Base-by-base conservation (phyloP, 2,113 vertebrate genomes). In the Chrysochloris asiatica region DNA sequence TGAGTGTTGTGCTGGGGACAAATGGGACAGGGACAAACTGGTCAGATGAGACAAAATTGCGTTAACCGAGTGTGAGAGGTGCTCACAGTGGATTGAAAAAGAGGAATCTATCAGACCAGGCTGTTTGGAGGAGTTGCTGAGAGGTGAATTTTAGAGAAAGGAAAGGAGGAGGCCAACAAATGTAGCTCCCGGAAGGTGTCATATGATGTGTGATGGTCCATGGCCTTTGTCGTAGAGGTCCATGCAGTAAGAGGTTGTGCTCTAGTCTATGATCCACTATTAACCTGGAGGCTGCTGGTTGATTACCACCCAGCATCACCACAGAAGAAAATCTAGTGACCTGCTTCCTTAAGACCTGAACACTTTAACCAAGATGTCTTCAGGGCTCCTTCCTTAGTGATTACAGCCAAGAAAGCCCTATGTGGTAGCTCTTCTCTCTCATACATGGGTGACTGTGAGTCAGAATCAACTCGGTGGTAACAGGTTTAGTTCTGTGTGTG, bases 1-100 rank as follows among this genome's bases (percentile, higher is more conserved):
- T 3, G 6, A 11, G 30, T 1, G 1, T 43, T 16, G 0, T 0
- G 0, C 30, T 3, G 0, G 33, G 33, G 3, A 28, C 22, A 30
- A 26, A 7, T 12, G 52, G 43, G 0, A 38, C 19, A 69, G 26
- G 43, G 41, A 72, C 28, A 47, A 14, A 14, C 41, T 73, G 16
- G 41, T 19, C 30, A 24, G 33, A 3, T 13, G 12, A 30, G 14
- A 16, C 8, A 50, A 30, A 36, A 4, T 8, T 6, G 30, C 17
- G 1, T 26, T 4, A 28, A 16, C 1, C 33, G 65, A 4, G 14
- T 1, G 3, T 65, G 11, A 1, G 19, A 6, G n/a, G n/a, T n/a
- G n/a, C n/a, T n/a, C n/a, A 6, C 8, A 0, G 8, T 2, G 24
- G 38, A 16, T 10, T 11, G 4, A 0, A 63, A 63, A 63, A 30